These are phyloP conservation scores for Microplitis manilae DNA, from an alignment of 2,888 invertebrate genomes.

Conservation along the genomic window DNA sequence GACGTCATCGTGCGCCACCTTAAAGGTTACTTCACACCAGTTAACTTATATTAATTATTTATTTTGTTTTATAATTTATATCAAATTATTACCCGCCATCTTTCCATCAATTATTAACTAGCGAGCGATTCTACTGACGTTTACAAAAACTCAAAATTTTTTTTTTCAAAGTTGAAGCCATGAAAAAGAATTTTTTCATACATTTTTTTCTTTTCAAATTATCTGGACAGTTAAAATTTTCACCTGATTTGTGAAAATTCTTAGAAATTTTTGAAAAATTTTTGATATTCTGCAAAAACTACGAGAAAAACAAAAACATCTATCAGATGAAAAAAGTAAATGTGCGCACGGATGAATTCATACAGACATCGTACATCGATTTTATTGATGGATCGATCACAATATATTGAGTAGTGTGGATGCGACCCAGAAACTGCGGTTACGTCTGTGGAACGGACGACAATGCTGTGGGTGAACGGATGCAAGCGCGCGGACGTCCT, in stretches of 20 bases:
- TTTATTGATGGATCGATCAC: constrained; percentile 6
- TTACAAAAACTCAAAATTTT: too few species aligned
- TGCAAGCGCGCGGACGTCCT: constrained; percentile 26
- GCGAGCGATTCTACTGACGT: background rate
- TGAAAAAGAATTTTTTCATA: too few species aligned
- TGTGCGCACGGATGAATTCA: background rate
- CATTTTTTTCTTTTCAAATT: too few species aligned
- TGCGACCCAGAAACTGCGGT: constrained; percentile 25
- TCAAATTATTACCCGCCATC: background rate
- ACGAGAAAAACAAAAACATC: background rate
- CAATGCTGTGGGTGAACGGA: constrained; percentile 22
- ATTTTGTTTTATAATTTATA: constrained; percentile 7
- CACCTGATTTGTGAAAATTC: too few species aligned
- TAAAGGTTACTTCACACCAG: constrained; percentile 9
- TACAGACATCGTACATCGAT: background rate
- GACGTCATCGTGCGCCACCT: constrained; percentile 23
- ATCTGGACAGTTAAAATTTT: too few species aligned
- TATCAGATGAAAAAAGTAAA: background rate
- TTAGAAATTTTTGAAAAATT: background rate
- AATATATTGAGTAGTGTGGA: constrained; percentile 3
- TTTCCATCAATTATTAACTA: background rate
- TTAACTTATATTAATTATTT: constrained; percentile 5
- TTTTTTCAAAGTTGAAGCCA: too few species aligned
- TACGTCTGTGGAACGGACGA: constrained; percentile 27
- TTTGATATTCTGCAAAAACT: background rate